Conservation (phyloP, 2,797 vertebrate species). For the Alosa sapidissima region DNA sequence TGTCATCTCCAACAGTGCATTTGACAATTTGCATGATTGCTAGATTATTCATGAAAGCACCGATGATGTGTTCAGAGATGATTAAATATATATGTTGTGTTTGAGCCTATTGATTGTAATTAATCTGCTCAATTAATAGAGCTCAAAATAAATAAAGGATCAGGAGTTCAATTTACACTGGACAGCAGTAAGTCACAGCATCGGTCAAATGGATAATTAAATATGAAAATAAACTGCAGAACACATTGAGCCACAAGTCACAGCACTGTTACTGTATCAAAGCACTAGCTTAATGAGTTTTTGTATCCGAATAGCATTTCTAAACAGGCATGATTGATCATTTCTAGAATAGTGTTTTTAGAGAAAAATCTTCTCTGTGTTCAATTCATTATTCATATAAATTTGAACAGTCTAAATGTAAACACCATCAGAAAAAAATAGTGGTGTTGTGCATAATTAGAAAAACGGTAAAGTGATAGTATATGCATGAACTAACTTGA, state of each 20-base stretch:
- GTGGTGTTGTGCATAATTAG: not conserved
- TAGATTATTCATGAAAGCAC: not conserved
- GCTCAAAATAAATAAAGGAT: not conserved
- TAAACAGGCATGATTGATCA: not conserved
- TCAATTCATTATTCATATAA: not conserved
- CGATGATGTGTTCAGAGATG: not conserved
- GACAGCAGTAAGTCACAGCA: not conserved
- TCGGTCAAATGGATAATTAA: too few relatives aligned
- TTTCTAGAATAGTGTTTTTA: not conserved
- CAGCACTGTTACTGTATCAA: not conserved
- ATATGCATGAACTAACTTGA: slow-evolving; percentile 15
- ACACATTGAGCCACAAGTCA: not conserved
- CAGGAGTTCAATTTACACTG: not conserved
- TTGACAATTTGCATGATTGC: not conserved
- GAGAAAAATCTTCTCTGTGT: not conserved
- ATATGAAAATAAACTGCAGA: too few relatives aligned
- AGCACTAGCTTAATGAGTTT: not conserved
- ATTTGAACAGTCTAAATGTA: not conserved
- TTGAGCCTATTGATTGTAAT: not conserved
- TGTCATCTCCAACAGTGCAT: not conserved
- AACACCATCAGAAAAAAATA: not conserved
- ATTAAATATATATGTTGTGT: not conserved
- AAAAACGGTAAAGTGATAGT: not conserved
- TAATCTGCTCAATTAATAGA: not conserved
- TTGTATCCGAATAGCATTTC: not conserved